phyloP scores from a whole-genome alignment of 1,140 invertebrate species.

The Drosophila athabasca region DNA sequence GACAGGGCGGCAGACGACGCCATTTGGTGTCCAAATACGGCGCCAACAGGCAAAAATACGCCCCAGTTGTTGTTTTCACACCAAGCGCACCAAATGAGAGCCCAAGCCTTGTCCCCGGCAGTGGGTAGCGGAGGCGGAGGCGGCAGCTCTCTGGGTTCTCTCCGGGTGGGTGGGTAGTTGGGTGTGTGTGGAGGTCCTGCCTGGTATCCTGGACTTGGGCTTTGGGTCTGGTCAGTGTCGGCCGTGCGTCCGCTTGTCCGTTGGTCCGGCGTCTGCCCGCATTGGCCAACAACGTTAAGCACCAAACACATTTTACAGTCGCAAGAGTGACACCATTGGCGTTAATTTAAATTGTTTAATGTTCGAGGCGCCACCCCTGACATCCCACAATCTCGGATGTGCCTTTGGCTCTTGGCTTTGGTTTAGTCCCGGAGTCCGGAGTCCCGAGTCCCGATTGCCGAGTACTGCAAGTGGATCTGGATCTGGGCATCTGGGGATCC shows the following conservation, averaged over 20 bases:
- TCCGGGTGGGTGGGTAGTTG: too few species aligned
- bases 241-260: not conserved
- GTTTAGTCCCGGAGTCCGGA: constrained; percentile 27
- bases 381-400: constrained; percentile 59
- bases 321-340: constrained; percentile 82
- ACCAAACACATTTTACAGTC: constrained; percentile 81
- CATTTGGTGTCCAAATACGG: constrained; percentile 77
- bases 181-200: too few species aligned
- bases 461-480: too few species aligned
- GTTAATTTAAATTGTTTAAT: constrained; percentile 83
- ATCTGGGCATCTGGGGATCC: not conserved
- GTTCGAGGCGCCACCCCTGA: constrained; percentile 58
- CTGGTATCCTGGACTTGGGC: not conserved
- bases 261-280: constrained; percentile 43
- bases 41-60: constrained; percentile 80
- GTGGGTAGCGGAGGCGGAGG: too few species aligned
- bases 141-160: too few species aligned
- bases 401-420: constrained; percentile 35
- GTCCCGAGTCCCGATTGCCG: not conserved
- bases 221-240: constrained; percentile 27
- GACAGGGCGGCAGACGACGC: constrained; percentile 63
- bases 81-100: constrained; percentile 51
- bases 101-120: not conserved
- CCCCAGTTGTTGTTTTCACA: constrained; percentile 82
- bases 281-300: constrained; percentile 70